Conservation (phyloP, 1,140 invertebrate genomes). For the Zaprionus lachaisei region DNA sequence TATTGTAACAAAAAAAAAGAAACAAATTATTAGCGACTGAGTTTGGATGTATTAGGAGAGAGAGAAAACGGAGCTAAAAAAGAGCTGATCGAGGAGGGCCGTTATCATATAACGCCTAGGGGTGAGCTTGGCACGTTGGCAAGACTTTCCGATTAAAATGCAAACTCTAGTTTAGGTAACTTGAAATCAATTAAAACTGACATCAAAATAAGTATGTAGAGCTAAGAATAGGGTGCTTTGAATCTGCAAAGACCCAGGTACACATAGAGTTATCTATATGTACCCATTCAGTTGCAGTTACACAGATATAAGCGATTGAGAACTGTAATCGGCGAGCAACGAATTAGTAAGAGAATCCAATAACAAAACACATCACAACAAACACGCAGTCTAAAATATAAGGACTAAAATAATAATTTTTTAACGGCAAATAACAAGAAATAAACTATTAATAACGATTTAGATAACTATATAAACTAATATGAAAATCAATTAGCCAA, state of each 20-base stretch:
- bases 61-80: slow-evolving; percentile 40
- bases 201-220: slow-evolving; percentile 56
- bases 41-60: slow-evolving; percentile 40
- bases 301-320: slow-evolving; percentile 8
- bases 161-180: slow-evolving; percentile 72
- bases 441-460: slow-evolving; percentile 26
- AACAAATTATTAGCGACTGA: slow-evolving; percentile 44
- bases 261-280: slow-evolving; percentile 38
- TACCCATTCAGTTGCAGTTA: slow-evolving; percentile 30
- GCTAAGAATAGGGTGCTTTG: slow-evolving; percentile 56
- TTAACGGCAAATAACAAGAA: slow-evolving; percentile 36
- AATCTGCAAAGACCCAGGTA: slow-evolving; percentile 38
- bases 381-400: slow-evolving; percentile 43
- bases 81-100: slow-evolving; percentile 28
- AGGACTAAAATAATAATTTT: slow-evolving; percentile 47
- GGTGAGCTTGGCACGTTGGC: slow-evolving; percentile 51
- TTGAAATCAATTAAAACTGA: slow-evolving; percentile 69
- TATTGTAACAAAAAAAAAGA: slow-evolving; percentile 21
- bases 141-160: slow-evolving; percentile 71
- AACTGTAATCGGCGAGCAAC: slow-evolving; percentile 55
- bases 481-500: slow-evolving; percentile 39
- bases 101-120: slow-evolving; percentile 71
- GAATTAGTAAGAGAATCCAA: slow-evolving; percentile 64
- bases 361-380: slow-evolving; percentile 58
- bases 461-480: slow-evolving; percentile 28